phyloP scores from a whole-genome alignment of 30 jellyfish, hydroid and myxozoan species.

The Turritopsis rubra region DNA sequence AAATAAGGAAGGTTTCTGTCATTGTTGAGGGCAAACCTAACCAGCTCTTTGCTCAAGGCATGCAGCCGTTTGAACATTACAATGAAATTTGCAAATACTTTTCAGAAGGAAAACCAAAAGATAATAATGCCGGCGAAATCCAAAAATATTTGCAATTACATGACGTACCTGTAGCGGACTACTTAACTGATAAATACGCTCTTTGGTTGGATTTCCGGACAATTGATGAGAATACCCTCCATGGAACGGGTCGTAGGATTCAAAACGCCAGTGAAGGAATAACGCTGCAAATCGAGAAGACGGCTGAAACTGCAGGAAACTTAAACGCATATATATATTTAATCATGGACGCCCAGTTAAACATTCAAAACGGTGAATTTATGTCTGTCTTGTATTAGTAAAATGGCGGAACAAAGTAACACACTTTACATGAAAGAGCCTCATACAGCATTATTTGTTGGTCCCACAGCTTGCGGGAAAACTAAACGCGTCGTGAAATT shows the following conservation, averaged over 20 bases:
- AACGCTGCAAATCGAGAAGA: not conserved
- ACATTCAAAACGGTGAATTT: conserved; percentile 1
- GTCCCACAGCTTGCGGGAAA: conserved; percentile 16
- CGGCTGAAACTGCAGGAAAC: conserved; percentile 2
- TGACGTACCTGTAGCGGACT: too few species aligned
- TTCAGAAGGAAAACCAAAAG: not conserved
- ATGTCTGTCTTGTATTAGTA: not conserved
- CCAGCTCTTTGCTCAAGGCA: not conserved
- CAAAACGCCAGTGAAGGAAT: not conserved
- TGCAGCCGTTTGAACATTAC: not conserved
- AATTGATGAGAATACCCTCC: not conserved
- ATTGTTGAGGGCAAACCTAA: not conserved
- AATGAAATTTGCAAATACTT: not conserved
- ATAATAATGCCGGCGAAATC: not conserved
- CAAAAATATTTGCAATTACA: too few species aligned
- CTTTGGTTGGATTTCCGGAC: not conserved
- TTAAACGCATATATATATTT: not conserved
- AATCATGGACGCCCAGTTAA: not conserved
- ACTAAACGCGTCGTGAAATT: not conserved
- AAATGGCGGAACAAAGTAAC: too few species aligned
- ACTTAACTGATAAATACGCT: too few species aligned
- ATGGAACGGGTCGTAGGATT: not conserved
- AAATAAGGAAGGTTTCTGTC: not conserved
- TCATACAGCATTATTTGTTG: conserved; percentile 9
- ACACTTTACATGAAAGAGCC: not conserved